These are phyloP conservation scores for Meles meles DNA, from an alignment of 2,113 vertebrate species.

Conservation along the genomic window DNA sequence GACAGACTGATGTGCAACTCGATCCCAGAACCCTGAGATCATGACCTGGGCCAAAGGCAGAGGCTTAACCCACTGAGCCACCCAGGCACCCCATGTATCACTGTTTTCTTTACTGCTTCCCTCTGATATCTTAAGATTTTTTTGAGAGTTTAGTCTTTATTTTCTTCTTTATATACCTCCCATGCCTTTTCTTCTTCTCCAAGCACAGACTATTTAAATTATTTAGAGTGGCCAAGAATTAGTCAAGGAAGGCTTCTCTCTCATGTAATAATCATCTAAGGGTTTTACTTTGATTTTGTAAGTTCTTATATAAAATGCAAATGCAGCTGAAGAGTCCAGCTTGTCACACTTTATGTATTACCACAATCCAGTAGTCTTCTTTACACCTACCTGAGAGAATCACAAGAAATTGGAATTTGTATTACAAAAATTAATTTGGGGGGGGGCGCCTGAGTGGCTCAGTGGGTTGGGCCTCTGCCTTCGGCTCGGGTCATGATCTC, in stretches of 20 bases:
- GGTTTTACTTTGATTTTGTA: background rate
- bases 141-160: background rate
- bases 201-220: background rate
- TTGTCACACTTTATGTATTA: background rate
- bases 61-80: too few species aligned
- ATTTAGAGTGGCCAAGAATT: background rate
- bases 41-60: too few species aligned
- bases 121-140: background rate
- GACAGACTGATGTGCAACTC: too few species aligned
- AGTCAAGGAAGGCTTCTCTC: background rate
- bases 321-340: background rate
- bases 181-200: background rate
- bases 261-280: background rate
- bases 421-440: background rate
- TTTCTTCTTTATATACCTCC: too few species aligned
- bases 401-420: background rate
- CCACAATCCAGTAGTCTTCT: background rate
- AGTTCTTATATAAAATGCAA: background rate
- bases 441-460: too few species aligned
- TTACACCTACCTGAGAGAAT: background rate
- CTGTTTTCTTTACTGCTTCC: background rate
- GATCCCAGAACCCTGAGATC: too few species aligned
- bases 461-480: too few species aligned
- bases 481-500: too few species aligned
- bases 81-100: background rate